Percentiles rank a stretch among this genome's conserved stretches.
Evolutionary conservation across 2,888 invertebrate species (phyloP).

Genomic region (Pyrrhia umbra): DNA sequence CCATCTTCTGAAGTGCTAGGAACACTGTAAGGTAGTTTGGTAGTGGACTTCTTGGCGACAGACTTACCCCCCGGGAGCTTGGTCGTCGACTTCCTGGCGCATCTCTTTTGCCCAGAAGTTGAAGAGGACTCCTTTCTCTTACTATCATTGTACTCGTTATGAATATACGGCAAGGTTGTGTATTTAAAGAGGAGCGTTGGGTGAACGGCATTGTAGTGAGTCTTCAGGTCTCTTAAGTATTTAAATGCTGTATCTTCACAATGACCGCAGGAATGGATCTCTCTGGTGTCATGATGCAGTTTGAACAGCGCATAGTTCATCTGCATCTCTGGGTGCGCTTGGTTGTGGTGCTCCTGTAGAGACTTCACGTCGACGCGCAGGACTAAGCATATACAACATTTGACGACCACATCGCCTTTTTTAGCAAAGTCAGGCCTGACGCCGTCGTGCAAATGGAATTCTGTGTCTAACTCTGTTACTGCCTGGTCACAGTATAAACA

Average conservation of each 20-base stretch:
- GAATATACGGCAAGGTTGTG: conserved; percentile 47
- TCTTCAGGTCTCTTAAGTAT: conserved; percentile 67
- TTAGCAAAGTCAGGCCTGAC: conserved; percentile 70
- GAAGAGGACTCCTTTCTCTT: conserved; percentile 47
- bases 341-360: conserved; percentile 78
- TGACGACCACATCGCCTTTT: conserved; percentile 79
- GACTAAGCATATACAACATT: conserved; percentile 83
- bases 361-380: conserved; percentile 72
- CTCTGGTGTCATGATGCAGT: conserved; percentile 63
- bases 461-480: conserved; percentile 61
- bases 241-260: conserved; percentile 70
- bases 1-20: conserved; percentile 59
- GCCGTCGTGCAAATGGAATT: conserved; percentile 70
- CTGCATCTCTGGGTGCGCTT: conserved; percentile 64
- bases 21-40: conserved; percentile 73
- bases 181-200: conserved; percentile 61
- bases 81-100: conserved; percentile 79
- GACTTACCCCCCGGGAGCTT: conserved; percentile 70
- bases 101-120: conserved; percentile 58
- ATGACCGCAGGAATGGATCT: conserved; percentile 65
- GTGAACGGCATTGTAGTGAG: conserved; percentile 71
- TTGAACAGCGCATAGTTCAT: conserved; percentile 75
- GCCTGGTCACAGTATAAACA: conserved; percentile 79
- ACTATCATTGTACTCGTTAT: conserved; percentile 34
- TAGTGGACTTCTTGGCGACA: conserved; percentile 88